These are phyloP conservation scores for Scleropages formosus DNA, from an alignment of 2,797 vertebrate genomes.

Conservation along the genomic window DNA sequence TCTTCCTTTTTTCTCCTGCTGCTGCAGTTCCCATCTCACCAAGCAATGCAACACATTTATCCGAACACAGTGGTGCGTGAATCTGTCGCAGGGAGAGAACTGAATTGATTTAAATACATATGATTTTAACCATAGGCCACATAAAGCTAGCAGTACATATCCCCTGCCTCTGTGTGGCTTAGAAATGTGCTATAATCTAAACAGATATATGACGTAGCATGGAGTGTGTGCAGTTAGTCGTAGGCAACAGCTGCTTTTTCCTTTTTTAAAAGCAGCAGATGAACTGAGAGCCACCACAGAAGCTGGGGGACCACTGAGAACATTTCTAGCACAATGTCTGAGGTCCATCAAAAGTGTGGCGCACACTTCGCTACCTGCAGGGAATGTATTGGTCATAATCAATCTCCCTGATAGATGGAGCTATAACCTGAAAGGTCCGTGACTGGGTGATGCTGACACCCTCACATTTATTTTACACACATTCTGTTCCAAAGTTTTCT, in stretches of 20 bases:
- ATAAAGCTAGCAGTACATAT: not conserved
- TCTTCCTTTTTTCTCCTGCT: too few relatives aligned
- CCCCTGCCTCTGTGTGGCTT: not conserved
- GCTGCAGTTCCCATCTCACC: conserved; percentile 19
- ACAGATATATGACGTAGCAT: not conserved
- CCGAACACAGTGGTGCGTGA: conserved; percentile 10
- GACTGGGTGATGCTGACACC: too few relatives aligned
- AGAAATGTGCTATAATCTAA: not conserved
- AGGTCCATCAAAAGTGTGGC: too few relatives aligned
- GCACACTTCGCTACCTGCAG: too few relatives aligned
- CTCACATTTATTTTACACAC: too few relatives aligned
- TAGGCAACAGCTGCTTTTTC: not conserved
- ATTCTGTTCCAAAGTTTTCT: too few relatives aligned
- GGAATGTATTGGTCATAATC: too few relatives aligned
- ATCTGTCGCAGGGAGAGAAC: not conserved
- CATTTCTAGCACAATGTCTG: not conserved
- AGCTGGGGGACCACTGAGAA: not conserved
- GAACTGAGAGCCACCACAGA: conserved; percentile 1
- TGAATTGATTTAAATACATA: not conserved
- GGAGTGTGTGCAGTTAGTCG: not conserved
- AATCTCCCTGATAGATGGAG: too few relatives aligned
- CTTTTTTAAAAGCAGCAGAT: not conserved
- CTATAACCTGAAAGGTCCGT: too few relatives aligned
- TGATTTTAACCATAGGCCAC: not conserved
- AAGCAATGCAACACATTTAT: conserved; percentile 2